These are phyloP conservation scores for Apodemia hepburni DNA, from an alignment of 2,888 invertebrate genomes.

Conservation along the genomic window DNA sequence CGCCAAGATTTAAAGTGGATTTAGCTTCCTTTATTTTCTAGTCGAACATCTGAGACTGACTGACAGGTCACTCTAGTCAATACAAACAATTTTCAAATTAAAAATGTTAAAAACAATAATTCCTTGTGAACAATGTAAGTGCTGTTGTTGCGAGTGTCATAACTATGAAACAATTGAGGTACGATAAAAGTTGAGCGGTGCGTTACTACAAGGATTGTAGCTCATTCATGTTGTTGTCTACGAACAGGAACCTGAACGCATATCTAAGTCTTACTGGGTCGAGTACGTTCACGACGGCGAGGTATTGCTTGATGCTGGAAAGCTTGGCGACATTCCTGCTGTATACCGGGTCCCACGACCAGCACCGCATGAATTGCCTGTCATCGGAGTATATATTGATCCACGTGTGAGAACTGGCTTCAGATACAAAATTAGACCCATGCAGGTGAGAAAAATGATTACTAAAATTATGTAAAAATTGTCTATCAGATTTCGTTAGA, in stretches of 20 bases:
- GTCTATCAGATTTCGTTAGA: conserved; percentile 42
- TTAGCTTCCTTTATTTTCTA: conserved; percentile 28
- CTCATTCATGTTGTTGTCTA: conserved; percentile 20
- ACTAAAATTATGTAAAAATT: conserved; percentile 28
- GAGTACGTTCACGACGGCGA: conserved; percentile 50
- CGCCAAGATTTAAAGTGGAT: conserved; percentile 22
- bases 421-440: conserved; percentile 85
- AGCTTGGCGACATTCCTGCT: conserved; percentile 83
- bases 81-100: conserved; percentile 15
- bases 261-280: conserved; percentile 52
- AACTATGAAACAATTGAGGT: conserved; percentile 26
- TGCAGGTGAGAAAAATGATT: conserved; percentile 61
- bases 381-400: conserved; percentile 87
- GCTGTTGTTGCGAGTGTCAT: conserved; percentile 27
- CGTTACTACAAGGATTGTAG: neutral
- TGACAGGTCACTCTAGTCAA: conserved; percentile 24
- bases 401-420: conserved; percentile 86
- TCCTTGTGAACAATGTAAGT: conserved; percentile 29
- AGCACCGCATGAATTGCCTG: conserved; percentile 83
- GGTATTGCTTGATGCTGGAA: conserved; percentile 78
- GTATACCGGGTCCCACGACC: conserved; percentile 81
- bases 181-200: neutral
- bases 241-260: conserved; percentile 55
- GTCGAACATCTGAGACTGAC: conserved; percentile 17
- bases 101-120: conserved; percentile 31